phyloP scores from a whole-genome alignment of 2,797 vertebrate species.

The Tolypeutes matacus region DNA sequence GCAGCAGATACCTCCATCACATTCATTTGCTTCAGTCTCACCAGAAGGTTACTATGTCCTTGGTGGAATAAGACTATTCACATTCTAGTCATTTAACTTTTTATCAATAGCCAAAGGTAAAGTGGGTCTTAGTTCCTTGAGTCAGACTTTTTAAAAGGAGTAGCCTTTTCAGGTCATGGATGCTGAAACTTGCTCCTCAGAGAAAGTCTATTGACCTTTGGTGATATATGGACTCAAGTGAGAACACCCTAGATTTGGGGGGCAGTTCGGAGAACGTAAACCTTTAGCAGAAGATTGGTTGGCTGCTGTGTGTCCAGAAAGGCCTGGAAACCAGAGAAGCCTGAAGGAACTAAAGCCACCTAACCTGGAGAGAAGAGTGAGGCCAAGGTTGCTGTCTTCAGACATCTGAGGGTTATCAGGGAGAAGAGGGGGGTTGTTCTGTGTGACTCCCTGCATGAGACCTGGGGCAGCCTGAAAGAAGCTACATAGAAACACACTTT shows the following conservation, averaged over 20 bases:
- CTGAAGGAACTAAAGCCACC: background rate
- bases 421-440: background rate
- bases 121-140: background rate
- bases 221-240: background rate
- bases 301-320: background rate
- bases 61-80: no score
- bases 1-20: no score
- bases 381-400: background rate
- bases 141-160: background rate
- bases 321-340: background rate
- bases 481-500: background rate
- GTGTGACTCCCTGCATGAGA: background rate
- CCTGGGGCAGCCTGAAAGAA: background rate
- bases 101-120: background rate
- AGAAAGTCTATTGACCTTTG: background rate
- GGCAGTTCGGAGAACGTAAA: background rate
- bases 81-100: background rate
- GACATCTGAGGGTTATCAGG: background rate
- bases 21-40: no score
- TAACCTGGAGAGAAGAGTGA: background rate
- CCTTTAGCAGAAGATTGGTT: background rate
- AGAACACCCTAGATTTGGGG: background rate
- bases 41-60: no score
- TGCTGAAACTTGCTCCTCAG: background rate
- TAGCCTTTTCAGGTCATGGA: background rate